Conservation (phyloP, 2,797 vertebrate species). For the Knipowitschia caucasica region DNA sequence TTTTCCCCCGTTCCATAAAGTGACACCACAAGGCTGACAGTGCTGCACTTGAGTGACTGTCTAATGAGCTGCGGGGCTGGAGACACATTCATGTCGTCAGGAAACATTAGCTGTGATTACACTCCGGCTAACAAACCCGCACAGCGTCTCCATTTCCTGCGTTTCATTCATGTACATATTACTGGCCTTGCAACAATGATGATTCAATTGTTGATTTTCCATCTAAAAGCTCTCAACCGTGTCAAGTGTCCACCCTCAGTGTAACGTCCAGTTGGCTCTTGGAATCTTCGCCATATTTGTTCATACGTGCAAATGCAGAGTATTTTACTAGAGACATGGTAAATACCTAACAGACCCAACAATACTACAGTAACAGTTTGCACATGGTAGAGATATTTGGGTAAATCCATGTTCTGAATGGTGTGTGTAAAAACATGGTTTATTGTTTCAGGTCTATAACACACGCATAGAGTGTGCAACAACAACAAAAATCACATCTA, state of each 20-base stretch:
- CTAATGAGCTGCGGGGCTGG: conserved; percentile 47
- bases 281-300: no score
- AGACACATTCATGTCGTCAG: conserved; percentile 36
- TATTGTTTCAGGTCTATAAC: no score
- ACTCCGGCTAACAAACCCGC: conserved; percentile 18
- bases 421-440: no score
- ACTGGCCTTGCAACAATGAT: conserved; percentile 24
- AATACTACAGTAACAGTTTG: no score
- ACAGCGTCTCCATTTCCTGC: neutral
- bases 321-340: no score
- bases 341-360: no score
- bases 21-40: conserved; percentile 25
- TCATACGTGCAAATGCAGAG: no score
- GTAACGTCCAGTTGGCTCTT: conserved; percentile 31
- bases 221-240: conserved; percentile 14
- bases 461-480: no score
- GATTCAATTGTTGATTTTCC: conserved; percentile 16
- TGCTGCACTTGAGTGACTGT: conserved; percentile 30
- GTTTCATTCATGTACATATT: neutral
- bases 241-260: conserved; percentile 24
- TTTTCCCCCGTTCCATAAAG: conserved; percentile 27
- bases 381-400: no score
- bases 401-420: no score
- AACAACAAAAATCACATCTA: no score
- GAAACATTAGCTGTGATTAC: conserved; percentile 20